phyloP scores from a whole-genome alignment of 2,113 vertebrate genomes.

The Bettongia penicillata region DNA sequence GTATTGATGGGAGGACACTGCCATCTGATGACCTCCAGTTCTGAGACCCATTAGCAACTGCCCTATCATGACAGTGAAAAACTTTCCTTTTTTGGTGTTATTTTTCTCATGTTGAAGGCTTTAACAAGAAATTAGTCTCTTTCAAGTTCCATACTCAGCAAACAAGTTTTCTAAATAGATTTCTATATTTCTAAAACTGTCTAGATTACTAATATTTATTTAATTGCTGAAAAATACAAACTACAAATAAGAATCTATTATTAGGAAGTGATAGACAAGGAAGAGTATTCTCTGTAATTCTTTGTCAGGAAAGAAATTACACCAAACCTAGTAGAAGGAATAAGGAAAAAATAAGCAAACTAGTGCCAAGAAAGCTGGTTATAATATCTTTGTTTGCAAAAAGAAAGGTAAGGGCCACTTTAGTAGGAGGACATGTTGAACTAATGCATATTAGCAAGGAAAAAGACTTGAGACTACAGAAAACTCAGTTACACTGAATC shows the following conservation, averaged over 20 bases:
- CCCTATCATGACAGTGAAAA: slow-evolving; percentile 23
- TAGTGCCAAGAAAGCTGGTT: neutral
- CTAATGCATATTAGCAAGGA: neutral
- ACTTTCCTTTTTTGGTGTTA: neutral
- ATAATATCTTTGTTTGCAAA: neutral
- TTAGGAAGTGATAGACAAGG: slow-evolving; percentile 14
- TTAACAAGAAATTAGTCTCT: neutral
- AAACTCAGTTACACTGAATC: neutral
- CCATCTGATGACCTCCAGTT: neutral
- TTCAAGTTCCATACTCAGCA: too few species aligned
- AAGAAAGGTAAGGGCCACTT: neutral
- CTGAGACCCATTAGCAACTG: neutral
- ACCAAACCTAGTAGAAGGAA: neutral
- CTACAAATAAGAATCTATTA: slow-evolving; percentile 4
- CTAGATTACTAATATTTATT: neutral
- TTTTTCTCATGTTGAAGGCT: neutral
- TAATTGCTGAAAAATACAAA: too few species aligned
- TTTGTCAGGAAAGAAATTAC: neutral
- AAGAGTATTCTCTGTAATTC: neutral
- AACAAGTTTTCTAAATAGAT: too few species aligned
- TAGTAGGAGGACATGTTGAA: neutral
- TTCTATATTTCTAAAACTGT: slow-evolving; percentile 51
- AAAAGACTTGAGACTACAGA: slow-evolving; percentile 13
- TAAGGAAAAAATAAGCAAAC: neutral
- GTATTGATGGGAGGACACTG: neutral